These are phyloP conservation scores for Cepphus grylle DNA, from an alignment of 2,113 vertebrate species.

Conservation along the genomic window DNA sequence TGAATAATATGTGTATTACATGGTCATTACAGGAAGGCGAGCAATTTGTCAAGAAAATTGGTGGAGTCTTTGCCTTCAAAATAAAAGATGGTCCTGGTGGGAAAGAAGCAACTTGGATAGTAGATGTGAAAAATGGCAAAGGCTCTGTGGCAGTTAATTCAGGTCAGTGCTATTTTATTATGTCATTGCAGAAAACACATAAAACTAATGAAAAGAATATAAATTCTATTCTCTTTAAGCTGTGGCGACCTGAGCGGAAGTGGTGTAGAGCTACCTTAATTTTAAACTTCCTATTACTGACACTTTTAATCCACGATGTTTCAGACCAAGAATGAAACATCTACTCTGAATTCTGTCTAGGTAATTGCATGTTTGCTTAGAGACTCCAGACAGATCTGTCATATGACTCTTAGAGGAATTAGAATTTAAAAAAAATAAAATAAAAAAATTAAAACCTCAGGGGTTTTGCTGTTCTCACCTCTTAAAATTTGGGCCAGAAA, in stretches of 20 bases:
- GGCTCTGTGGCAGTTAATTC: constrained; percentile 83
- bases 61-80: constrained; percentile 91
- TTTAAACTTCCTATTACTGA: not conserved
- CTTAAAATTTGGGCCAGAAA: not conserved
- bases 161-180: constrained; percentile 73
- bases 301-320: not conserved
- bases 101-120: constrained; percentile 88
- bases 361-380: not conserved
- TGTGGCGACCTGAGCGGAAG: not conserved
- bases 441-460: not conserved
- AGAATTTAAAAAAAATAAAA: not conserved
- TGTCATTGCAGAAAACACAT: not conserved
- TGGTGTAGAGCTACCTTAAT: not conserved
- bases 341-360: not conserved
- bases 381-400: not conserved
- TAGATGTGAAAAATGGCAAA: constrained; percentile 91
- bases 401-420: not conserved
- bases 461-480: not conserved
- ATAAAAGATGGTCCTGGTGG: constrained; percentile 89
- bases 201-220: not conserved
- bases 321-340: not conserved
- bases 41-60: constrained; percentile 88
- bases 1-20: not conserved
- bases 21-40: constrained; percentile 84
- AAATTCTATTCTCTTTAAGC: not conserved